A percentile compares a stretch with the other conserved stretches of the same genome.
Conservation (phyloP, 2,113 vertebrate genomes). For the Labeo catla region DNA sequence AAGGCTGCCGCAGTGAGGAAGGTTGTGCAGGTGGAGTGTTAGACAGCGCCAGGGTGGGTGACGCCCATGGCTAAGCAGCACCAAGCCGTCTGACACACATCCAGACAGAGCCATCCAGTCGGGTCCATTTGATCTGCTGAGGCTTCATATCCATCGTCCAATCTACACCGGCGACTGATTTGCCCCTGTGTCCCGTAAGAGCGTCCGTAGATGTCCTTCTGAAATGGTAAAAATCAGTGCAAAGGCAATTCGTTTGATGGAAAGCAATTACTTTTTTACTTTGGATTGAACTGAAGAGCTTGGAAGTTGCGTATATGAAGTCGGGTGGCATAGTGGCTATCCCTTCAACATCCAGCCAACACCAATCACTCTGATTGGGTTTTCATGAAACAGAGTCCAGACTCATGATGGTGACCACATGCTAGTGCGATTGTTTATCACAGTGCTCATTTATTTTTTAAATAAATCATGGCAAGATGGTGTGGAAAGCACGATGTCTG, state of each 20-base stretch:
- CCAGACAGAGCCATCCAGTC: slow-evolving; percentile 32
- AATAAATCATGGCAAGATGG: slow-evolving; percentile 4
- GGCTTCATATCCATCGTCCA: not conserved
- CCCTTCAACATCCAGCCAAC: not conserved
- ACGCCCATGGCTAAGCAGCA: slow-evolving; percentile 49
- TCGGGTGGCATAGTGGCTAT: not conserved
- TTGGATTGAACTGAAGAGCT: not conserved
- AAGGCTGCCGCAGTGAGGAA: slow-evolving; percentile 52
- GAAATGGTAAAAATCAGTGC: not conserved
- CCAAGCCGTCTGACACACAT: slow-evolving; percentile 1
- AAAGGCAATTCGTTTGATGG: not conserved
- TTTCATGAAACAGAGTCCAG: not conserved
- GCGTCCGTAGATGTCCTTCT: not conserved
- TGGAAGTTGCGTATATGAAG: not conserved
- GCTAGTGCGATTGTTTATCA: not conserved
- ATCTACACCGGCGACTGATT: not conserved
- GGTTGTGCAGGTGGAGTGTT: slow-evolving; percentile 49
- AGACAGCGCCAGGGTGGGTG: slow-evolving; percentile 34
- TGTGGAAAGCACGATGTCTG: not conserved
- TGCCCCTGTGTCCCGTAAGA: not conserved
- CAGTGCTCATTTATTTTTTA: not conserved
- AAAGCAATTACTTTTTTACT: not conserved
- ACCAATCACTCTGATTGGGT: not conserved
- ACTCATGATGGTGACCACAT: not conserved
- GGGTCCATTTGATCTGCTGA: slow-evolving; percentile 6